Evolutionary conservation across 2,888 invertebrate species (phyloP).

Genomic region (Drosophila rubida): DNA sequence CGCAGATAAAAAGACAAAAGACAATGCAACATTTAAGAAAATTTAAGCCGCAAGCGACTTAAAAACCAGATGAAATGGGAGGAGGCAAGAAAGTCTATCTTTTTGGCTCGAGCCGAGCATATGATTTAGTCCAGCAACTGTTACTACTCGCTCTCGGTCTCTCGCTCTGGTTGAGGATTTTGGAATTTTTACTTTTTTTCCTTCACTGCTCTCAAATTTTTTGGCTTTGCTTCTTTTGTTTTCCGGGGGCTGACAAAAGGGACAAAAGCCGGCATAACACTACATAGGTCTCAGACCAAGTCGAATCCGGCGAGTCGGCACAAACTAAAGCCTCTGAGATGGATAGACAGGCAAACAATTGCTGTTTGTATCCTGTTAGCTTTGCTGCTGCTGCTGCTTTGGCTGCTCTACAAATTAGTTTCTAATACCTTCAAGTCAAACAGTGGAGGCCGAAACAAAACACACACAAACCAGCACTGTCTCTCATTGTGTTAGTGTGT

Average conservation of each 20-base stretch:
- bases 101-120: constrained; percentile 43
- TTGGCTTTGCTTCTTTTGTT: constrained; percentile 27
- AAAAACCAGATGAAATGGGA: constrained; percentile 61
- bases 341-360: constrained; percentile 78
- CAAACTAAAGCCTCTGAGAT: constrained; percentile 70
- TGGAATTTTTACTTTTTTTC: constrained; percentile 38
- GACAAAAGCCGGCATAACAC: constrained; percentile 49
- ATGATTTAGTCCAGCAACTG: constrained; percentile 66
- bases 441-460: constrained; percentile 61
- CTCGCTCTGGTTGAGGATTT: constrained; percentile 58
- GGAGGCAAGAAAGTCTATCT: constrained; percentile 5
- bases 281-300: constrained; percentile 2
- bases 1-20: constrained; percentile 33
- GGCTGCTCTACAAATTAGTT: constrained; percentile 74
- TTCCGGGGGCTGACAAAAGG: constrained; percentile 43
- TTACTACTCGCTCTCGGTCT: constrained; percentile 20
- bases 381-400: constrained; percentile 58
- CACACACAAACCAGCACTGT: constrained; percentile 35
- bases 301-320: constrained; percentile 28
- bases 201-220: constrained; percentile 23
- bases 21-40: constrained; percentile 78
- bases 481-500: constrained; percentile 4
- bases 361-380: constrained; percentile 70
- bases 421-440: constrained; percentile 82
- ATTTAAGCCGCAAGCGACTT: constrained; percentile 80